These are phyloP conservation scores for Phoeniculus purpureus DNA, from an alignment of 2,797 vertebrate genomes.

Conservation along the genomic window DNA sequence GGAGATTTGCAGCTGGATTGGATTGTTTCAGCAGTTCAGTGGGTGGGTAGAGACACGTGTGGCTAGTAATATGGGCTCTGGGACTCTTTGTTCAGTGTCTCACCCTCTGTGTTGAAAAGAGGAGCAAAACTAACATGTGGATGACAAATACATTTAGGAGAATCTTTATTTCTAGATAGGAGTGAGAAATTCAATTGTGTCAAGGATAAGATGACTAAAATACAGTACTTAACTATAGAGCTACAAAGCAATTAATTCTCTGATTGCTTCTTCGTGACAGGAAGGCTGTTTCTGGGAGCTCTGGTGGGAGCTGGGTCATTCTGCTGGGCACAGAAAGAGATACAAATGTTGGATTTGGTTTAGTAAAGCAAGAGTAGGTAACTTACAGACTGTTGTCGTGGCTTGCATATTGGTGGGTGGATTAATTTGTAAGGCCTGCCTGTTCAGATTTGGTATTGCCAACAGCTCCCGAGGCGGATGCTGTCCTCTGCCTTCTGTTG, in stretches of 20 bases:
- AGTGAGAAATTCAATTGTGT: background rate
- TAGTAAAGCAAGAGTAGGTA: background rate
- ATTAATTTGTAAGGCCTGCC: background rate
- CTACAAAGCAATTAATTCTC: background rate
- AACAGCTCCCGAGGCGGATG: background rate
- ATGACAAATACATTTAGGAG: background rate
- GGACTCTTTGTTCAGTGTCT: background rate
- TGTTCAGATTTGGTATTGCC: background rate
- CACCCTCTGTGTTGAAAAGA: background rate
- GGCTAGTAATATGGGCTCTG: background rate
- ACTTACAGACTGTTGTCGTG: background rate
- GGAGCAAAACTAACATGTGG: background rate
- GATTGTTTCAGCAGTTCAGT: background rate
- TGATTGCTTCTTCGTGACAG: background rate
- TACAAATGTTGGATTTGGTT: background rate
- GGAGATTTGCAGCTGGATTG: background rate
- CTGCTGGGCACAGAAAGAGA: background rate
- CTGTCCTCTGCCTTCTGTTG: background rate
- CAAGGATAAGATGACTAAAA: background rate
- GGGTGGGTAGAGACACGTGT: accelerated
- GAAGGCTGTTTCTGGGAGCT: background rate
- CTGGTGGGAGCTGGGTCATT: background rate
- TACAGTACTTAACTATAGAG: background rate
- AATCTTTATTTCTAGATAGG: background rate
- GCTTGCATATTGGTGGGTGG: background rate